These are phyloP conservation scores for Physella acuta DNA, from an alignment of 1,140 invertebrate genomes.

Conservation along the genomic window DNA sequence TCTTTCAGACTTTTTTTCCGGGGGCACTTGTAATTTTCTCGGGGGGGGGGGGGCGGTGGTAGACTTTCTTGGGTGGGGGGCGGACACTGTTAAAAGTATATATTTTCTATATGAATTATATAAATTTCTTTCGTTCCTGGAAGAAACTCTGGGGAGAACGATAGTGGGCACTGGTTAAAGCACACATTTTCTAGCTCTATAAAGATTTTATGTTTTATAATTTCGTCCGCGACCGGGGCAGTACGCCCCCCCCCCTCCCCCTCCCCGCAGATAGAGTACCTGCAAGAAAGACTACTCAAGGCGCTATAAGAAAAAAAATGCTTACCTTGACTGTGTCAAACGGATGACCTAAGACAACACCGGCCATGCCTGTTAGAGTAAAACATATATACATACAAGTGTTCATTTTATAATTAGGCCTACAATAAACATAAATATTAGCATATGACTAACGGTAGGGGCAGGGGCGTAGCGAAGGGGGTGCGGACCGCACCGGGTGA, in stretches of 20 bases:
- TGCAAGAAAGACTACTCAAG: not conserved
- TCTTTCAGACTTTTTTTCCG: too few relatives aligned
- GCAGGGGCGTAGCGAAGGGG: not conserved
- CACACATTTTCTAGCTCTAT: not conserved
- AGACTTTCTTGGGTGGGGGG: too few relatives aligned
- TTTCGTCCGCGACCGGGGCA: not conserved
- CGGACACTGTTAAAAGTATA: too few relatives aligned
- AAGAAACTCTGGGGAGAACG: not conserved
- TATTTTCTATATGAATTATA: too few relatives aligned
- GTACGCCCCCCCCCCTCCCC: not conserved
- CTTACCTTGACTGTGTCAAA: slow-evolving; percentile 16
- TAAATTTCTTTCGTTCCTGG: too few relatives aligned
- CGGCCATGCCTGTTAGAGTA: slow-evolving; percentile 9
- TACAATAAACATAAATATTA: not conserved
- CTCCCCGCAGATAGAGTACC: not conserved
- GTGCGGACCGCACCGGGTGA: too few relatives aligned
- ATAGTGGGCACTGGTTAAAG: not conserved
- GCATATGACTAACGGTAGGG: not conserved
- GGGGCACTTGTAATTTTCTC: too few relatives aligned
- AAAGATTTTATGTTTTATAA: not conserved
- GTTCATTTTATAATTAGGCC: too few relatives aligned
- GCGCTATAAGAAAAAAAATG: not conserved
- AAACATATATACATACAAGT: too few relatives aligned
- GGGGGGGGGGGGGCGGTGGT: too few relatives aligned
- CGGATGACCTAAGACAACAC: slow-evolving; percentile 14